Base-by-base conservation (phyloP, 2,113 vertebrate species). In the Oreotragus oreotragus region DNA sequence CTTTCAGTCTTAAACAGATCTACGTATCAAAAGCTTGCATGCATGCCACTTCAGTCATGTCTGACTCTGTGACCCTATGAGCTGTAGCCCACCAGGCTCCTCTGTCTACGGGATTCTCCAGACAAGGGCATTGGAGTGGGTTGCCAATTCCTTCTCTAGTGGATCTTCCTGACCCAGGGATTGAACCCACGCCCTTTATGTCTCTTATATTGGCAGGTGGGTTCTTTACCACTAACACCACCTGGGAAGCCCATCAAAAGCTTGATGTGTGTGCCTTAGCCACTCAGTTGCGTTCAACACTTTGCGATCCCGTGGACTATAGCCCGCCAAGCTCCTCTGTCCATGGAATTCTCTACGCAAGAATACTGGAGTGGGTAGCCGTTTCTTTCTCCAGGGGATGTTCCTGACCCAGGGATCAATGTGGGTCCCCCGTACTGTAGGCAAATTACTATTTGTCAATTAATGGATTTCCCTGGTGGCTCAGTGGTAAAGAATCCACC, bases 1-100 rank as follows among this genome's bases (percentile, higher is more conserved):
- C 33, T 93, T 97, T 94, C 77, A 94, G 73, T 92, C 76, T 94
- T 92, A 94, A 96, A 80, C 7, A 88, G 39, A 83, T 70, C 36
- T 91, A 87, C 30, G 2, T 39, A 96, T 83, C 47, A 92, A 90
- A 95, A 94, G 43, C 49, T 95, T 94, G 70, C 70, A 43, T 43
- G 39, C 0, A 0, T 76, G 70, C 23, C 12, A 27, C 6, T 76
- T 76, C 36, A 7, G 39, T 76, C 6, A 43, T 43, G 70, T 76
- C 70, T 43, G 70, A 76, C 39, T 43, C 39, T 76, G 21, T 73
- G 70, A 76, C 39, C 70, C 70, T 27, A 43, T 27, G 39, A 43
- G 39, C 39, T 76, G 1, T 43, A 76, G 70, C 21, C 70, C 70
- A 76, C 70, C 12, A 43, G 39, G 70, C 33, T 76, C 70, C 23